phyloP scores from a whole-genome alignment of 1,140 invertebrate genomes.

The Oryzaephilus surinamensis region DNA sequence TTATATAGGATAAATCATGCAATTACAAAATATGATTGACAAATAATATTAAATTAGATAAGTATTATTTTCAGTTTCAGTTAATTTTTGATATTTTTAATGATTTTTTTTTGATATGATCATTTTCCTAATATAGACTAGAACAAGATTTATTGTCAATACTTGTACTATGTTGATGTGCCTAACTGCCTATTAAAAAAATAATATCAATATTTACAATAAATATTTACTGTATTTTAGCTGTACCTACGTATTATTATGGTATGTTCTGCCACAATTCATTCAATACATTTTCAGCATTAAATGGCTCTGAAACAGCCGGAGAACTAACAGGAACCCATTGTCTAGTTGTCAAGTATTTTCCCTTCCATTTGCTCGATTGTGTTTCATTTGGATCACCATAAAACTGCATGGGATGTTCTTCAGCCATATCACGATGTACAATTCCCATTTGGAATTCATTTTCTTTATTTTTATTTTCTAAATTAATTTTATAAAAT shows the following conservation, averaged over 20 bases:
- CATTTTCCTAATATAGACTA: constrained; percentile 81
- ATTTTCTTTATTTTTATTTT: constrained; percentile 30
- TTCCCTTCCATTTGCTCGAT: constrained; percentile 58
- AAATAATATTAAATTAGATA: constrained; percentile 1
- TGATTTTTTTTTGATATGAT: too few species aligned
- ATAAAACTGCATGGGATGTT: constrained; percentile 86
- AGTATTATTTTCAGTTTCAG: constrained; percentile 37
- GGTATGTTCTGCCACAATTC: constrained; percentile 86
- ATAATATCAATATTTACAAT: constrained; percentile 3
- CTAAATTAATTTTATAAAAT: constrained; percentile 89
- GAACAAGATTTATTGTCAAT: constrained; percentile 66
- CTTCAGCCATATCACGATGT: constrained; percentile 90
- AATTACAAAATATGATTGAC: constrained; percentile 1
- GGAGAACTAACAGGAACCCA: constrained; percentile 28
- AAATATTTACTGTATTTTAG: not conserved
- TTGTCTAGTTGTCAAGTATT: constrained; percentile 37
- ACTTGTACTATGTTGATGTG: constrained; percentile 55
- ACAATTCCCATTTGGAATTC: constrained; percentile 30
- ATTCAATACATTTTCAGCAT: constrained; percentile 82
- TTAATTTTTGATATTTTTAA: constrained; percentile 67
- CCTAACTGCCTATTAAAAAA: constrained; percentile 41
- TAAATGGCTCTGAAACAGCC: constrained; percentile 50
- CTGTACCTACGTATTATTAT: constrained; percentile 67
- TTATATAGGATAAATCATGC: constrained; percentile 1
- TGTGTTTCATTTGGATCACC: constrained; percentile 76